These are phyloP conservation scores for Cryptomyrus ogoouensis DNA, from an alignment of 2,113 vertebrate species.

Conservation along the genomic window DNA sequence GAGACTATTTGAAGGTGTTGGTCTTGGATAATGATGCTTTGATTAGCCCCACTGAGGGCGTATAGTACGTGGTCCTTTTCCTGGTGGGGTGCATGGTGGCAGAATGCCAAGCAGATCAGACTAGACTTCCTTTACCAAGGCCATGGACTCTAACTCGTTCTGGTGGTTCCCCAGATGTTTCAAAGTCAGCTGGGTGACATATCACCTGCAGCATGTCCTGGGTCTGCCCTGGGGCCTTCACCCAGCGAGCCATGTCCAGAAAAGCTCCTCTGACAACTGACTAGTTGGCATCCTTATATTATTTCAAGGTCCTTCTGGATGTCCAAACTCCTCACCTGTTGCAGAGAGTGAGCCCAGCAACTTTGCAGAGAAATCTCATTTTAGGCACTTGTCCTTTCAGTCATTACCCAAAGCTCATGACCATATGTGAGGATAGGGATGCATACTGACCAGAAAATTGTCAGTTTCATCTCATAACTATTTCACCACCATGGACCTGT, in stretches of 20 bases:
- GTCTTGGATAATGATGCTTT: not conserved
- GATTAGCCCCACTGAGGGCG: not conserved
- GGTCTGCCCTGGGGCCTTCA: not conserved
- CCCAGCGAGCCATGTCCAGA: not conserved
- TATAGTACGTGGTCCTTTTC: not conserved
- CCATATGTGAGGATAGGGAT: not conserved
- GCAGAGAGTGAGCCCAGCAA: not conserved
- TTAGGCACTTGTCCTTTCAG: not conserved
- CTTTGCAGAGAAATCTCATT: not conserved
- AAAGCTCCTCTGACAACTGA: not conserved
- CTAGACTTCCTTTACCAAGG: not conserved
- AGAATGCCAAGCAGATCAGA: not conserved
- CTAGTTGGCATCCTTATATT: not conserved
- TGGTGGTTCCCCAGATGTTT: not conserved
- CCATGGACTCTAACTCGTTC: not conserved
- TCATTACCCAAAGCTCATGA: not conserved
- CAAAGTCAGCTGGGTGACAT: not conserved
- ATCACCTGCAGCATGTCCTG: not conserved
- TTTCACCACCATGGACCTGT: not conserved
- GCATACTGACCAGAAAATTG: not conserved
- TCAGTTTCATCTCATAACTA: not conserved
- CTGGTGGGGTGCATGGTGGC: not conserved
- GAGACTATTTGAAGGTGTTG: not conserved
- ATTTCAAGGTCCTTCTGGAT: not conserved
- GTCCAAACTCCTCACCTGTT: not conserved